These are phyloP conservation scores for Scrobipalpa atriplicella DNA, from an alignment of 2,888 invertebrate genomes.

Conservation along the genomic window DNA sequence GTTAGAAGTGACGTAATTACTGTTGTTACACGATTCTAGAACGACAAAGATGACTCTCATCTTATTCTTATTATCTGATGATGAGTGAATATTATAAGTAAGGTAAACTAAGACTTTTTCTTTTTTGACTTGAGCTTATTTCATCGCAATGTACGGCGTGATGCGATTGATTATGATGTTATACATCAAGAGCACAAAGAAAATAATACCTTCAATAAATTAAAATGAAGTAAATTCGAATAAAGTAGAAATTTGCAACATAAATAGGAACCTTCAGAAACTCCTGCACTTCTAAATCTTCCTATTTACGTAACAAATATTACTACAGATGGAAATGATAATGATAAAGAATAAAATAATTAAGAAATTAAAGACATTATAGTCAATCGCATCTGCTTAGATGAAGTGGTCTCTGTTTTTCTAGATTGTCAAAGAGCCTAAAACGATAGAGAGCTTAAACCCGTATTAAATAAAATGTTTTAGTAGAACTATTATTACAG, in stretches of 20 bases:
- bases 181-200: slow-evolving; percentile 33
- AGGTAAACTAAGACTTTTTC: slow-evolving; percentile 41
- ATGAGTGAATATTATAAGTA: slow-evolving; percentile 40
- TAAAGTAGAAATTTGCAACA: slow-evolving; percentile 30
- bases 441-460: slow-evolving; percentile 79
- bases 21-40: slow-evolving; percentile 57
- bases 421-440: slow-evolving; percentile 74
- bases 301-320: slow-evolving; percentile 38
- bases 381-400: slow-evolving; percentile 24
- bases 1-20: slow-evolving; percentile 59
- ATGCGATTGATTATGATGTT: slow-evolving; percentile 35
- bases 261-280: slow-evolving; percentile 44
- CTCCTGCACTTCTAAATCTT: slow-evolving; percentile 56
- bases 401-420: slow-evolving; percentile 66
- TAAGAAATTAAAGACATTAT: neutral
- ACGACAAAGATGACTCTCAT: slow-evolving; percentile 62
- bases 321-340: neutral
- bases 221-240: slow-evolving; percentile 25
- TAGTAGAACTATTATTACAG: slow-evolving; percentile 75
- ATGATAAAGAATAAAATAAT: neutral
- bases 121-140: slow-evolving; percentile 54
- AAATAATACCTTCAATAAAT: slow-evolving; percentile 29
- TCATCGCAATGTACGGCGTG: slow-evolving; percentile 41
- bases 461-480: slow-evolving; percentile 75
- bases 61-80: slow-evolving; percentile 31